phyloP scores from a whole-genome alignment of 2,888 invertebrate genomes.

The Petrophora chlorosata region DNA sequence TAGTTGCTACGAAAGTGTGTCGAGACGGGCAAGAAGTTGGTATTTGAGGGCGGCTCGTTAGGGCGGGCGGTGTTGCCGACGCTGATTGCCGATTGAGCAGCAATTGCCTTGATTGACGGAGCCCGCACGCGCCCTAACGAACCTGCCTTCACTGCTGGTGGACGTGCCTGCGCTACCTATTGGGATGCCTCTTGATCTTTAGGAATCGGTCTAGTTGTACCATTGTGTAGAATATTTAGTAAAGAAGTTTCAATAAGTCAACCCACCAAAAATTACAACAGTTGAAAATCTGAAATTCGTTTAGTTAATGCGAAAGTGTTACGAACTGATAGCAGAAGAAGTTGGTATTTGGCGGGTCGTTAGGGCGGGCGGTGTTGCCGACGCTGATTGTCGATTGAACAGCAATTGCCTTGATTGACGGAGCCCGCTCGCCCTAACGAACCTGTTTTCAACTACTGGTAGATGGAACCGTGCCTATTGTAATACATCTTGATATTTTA shows the following conservation, averaged over 20 bases:
- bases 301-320: conserved; percentile 56
- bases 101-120: conserved; percentile 84
- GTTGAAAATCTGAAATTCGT: conserved; percentile 51
- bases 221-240: no score
- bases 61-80: conserved; percentile 50
- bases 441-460: conserved; percentile 75
- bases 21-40: conserved; percentile 71
- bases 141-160: conserved; percentile 76
- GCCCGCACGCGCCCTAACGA: conserved; percentile 76
- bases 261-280: no score
- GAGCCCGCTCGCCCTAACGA: conserved; percentile 77
- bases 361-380: conserved; percentile 54
- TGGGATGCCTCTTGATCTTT: conserved; percentile 19
- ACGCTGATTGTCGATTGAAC: conserved; percentile 83
- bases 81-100: conserved; percentile 84
- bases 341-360: conserved; percentile 74
- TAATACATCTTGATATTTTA: conserved; percentile 13
- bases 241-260: no score
- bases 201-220: no score
- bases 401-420: conserved; percentile 84
- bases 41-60: conserved; percentile 73
- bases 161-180: conserved; percentile 52
- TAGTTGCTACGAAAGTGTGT: conserved; percentile 56
- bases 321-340: conserved; percentile 67
- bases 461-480: conserved; percentile 55